phyloP scores from a whole-genome alignment of 2,888 invertebrate genomes.

The Xestia c-nigrum region DNA sequence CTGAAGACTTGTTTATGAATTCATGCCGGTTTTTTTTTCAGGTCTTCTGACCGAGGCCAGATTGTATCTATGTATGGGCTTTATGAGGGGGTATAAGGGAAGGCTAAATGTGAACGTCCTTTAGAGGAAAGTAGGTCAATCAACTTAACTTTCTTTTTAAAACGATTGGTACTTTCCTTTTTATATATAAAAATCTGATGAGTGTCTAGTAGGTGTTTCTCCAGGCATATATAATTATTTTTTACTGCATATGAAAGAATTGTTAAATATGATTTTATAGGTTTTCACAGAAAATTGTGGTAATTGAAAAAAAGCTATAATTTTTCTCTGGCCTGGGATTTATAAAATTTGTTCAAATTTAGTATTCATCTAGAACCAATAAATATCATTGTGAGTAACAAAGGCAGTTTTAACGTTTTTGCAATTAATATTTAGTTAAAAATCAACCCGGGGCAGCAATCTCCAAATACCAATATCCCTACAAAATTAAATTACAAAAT shows the following conservation, averaged over 20 bases:
- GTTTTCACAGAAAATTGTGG: not conserved
- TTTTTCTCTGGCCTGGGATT: not conserved
- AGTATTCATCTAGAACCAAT: not conserved
- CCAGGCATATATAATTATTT: not conserved
- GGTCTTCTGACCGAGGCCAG: constrained; percentile 31
- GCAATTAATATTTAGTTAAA: not conserved
- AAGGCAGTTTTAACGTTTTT: not conserved
- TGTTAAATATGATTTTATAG: not conserved
- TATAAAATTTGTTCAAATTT: not conserved
- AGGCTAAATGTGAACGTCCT: constrained; percentile 9
- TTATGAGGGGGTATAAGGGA: constrained; percentile 12
- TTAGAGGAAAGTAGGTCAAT: constrained; percentile 11
- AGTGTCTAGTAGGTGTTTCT: constrained; percentile 2
- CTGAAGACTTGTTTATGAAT: constrained; percentile 57
- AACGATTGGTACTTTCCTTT: not conserved
- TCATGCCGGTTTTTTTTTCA: constrained; percentile 42
- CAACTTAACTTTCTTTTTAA: not conserved
- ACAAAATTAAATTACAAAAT: constrained; percentile 40
- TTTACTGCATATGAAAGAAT: not conserved
- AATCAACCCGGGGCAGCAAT: not conserved
- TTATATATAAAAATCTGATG: not conserved
- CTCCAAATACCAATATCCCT: constrained; percentile 29
- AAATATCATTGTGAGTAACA: not conserved
- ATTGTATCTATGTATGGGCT: constrained; percentile 35
- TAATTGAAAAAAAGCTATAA: not conserved